phyloP scores from a whole-genome alignment of 2,888 invertebrate species.

The Arrhopalites spinosus region DNA sequence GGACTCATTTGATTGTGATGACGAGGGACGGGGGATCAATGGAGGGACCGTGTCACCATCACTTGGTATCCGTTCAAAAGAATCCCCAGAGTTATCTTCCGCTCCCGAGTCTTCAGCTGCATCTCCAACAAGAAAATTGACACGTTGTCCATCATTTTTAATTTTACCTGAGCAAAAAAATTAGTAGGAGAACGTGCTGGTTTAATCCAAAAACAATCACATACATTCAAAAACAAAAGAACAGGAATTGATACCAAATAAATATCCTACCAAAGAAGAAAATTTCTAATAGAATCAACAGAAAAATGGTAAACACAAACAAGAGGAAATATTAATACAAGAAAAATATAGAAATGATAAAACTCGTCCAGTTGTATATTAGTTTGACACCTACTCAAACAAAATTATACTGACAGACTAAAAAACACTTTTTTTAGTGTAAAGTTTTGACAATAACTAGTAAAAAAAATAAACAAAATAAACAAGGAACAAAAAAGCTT shows the following conservation, averaged over 20 bases:
- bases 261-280: no score
- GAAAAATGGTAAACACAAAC: not conserved
- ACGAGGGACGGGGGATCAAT: slow-evolving; percentile 37
- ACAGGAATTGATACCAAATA: no score
- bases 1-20: slow-evolving; percentile 34
- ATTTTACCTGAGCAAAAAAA: slow-evolving; percentile 19
- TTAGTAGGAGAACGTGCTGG: not conserved
- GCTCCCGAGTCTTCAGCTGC: slow-evolving; percentile 41
- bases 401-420: no score
- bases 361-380: no score
- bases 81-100: slow-evolving; percentile 40
- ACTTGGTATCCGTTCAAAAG: slow-evolving; percentile 38
- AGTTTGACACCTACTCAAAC: no score
- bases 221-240: not conserved
- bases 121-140: slow-evolving; percentile 55
- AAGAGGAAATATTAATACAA: no score
- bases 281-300: no score
- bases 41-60: slow-evolving; percentile 36
- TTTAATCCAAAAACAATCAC: slow-evolving; percentile 6
- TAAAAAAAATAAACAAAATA: no score
- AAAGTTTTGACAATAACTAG: no score
- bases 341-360: no score
- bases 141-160: slow-evolving; percentile 49
- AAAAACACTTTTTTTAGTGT: no score
- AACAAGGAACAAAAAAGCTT: no score